Conservation (phyloP, 2,797 vertebrate species). For the Dendrocincla fuliginosa region DNA sequence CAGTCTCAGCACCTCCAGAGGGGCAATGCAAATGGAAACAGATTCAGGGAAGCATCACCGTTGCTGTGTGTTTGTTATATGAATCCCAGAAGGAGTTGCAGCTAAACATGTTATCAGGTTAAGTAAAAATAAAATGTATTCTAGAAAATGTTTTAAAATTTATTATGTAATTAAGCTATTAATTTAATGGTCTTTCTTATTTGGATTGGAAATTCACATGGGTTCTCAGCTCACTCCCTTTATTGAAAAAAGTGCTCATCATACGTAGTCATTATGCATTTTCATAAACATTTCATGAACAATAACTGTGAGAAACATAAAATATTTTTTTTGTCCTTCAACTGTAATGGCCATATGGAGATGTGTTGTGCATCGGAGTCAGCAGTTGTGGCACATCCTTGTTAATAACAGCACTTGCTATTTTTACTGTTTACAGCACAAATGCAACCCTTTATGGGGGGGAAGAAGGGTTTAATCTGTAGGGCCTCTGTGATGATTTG, state of each 20-base stretch:
- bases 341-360: slow-evolving; percentile 40
- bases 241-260: background rate
- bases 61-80: background rate
- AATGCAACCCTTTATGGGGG: background rate
- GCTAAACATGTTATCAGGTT: background rate
- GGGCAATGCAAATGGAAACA: background rate
- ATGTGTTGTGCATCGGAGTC: background rate
- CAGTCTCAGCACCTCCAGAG: background rate
- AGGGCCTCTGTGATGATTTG: slow-evolving; percentile 18
- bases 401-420: slow-evolving; percentile 2
- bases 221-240: background rate
- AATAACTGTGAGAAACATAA: slow-evolving; percentile 50
- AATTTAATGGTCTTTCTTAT: slow-evolving; percentile 31
- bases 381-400: background rate
- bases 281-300: slow-evolving; percentile 55
- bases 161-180: slow-evolving; percentile 36
- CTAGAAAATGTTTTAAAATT: background rate
- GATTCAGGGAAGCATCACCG: background rate
- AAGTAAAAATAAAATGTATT: slow-evolving; percentile 29
- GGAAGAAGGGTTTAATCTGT: background rate
- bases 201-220: background rate
- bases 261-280: background rate
- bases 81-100: background rate
- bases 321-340: slow-evolving; percentile 43
- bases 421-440: slow-evolving; percentile 47